Percentiles rank a stretch among this genome's conserved stretches.
Conservation (phyloP, 2,113 vertebrate species). For the Pampusana beccarii region DNA sequence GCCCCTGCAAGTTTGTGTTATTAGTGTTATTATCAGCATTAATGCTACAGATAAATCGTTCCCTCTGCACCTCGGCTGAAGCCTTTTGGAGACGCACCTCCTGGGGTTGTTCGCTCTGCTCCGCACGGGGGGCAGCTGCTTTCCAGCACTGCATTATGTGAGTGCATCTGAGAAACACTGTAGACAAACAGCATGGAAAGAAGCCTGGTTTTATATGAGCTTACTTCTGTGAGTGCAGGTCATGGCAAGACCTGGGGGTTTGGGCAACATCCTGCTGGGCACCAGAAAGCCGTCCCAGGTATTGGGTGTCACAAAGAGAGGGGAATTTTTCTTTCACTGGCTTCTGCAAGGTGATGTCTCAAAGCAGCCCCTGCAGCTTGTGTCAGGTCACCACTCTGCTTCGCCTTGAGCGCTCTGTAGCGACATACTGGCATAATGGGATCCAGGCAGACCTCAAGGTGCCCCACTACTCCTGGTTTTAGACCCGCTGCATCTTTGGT, state of each 20-base stretch:
- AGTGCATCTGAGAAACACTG: background rate
- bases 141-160: background rate
- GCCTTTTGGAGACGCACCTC: background rate
- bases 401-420: rapidly evolving
- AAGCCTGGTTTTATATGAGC: background rate
- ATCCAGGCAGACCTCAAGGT: background rate
- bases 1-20: background rate
- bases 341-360: background rate
- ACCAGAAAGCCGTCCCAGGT: background rate
- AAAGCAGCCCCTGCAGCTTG: background rate
- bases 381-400: background rate
- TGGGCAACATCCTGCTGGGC: background rate
- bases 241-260: background rate
- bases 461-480: background rate
- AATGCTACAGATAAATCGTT: background rate
- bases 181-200: background rate
- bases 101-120: background rate
- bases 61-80: background rate
- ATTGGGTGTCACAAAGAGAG: rapidly evolving
- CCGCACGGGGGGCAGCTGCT: rapidly evolving
- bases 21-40: background rate
- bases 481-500: background rate
- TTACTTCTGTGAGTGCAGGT: background rate
- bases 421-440: rapidly evolving
- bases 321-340: background rate